Evolutionary conservation across 2,113 vertebrate species (phyloP), one percentile per base, ranked within the genome.

Genomic region (Limnothrissa miodon): DNA sequence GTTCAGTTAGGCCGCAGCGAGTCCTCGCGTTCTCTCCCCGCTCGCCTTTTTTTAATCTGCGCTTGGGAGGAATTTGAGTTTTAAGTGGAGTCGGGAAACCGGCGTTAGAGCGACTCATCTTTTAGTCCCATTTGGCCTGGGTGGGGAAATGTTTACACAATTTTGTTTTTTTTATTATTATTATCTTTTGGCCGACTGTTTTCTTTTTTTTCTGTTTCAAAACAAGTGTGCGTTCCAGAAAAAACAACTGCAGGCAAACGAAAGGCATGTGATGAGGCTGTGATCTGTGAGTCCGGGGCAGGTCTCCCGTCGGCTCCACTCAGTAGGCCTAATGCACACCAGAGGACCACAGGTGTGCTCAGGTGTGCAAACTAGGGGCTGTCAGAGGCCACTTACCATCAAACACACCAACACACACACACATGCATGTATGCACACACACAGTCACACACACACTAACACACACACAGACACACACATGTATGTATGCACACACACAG

Each of bases 331-430:
- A 74, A 74, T 74, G 66, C 33, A 36, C 66, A 36, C 44, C 79
- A 84, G 33, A 84, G 80, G 42, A 17, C 79, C 48, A 84, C 56
- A 74, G 79, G 44, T 84, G 83, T 80, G 45, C 80, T 74, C 59
- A 84, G 83, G 79, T 84, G 79, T 56, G 36, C 33, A 74, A 74
- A 74, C 66, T 74, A 74, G 59, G 79, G 66, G 44, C 59, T 74
- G 59, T 74, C 78, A 83, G 48, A 79, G 42, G 39, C 45, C 51
- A 44, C 36, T 59, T 42, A 56, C 48, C 84, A 5, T 1, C 45
- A 5, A n/a, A 74, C 66, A 74, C 66, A 36, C 66, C 36, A 2
- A 11, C 62, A 70, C 62, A 70, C 29, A 70, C 29, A 33, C 25
- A 66, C n/a, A 66, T 25, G 33, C 59, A 66, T 11, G 17, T 11